These are phyloP conservation scores for Augochlora pura DNA, from an alignment of 1,140 invertebrate genomes.

Conservation along the genomic window DNA sequence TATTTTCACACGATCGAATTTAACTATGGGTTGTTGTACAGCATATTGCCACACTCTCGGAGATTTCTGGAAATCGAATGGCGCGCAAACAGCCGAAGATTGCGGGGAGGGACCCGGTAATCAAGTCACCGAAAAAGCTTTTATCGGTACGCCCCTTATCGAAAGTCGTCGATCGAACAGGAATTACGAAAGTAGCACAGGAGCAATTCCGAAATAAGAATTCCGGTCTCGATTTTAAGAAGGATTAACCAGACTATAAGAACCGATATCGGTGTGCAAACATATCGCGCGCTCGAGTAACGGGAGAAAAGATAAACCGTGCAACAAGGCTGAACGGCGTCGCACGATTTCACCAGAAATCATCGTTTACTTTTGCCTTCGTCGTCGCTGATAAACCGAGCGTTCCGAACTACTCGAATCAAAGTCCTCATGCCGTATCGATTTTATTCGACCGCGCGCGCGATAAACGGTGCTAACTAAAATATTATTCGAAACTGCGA, in stretches of 20 bases:
- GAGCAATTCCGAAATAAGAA: neutral
- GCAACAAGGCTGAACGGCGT: neutral
- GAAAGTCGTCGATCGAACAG: neutral
- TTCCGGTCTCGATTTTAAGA: neutral
- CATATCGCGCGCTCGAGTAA: neutral
- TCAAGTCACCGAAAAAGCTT: too few relatives aligned
- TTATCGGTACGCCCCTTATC: neutral
- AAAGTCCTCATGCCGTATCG: neutral
- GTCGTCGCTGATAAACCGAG: neutral
- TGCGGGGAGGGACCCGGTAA: too few relatives aligned
- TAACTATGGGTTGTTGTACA: too few relatives aligned
- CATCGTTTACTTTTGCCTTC: neutral
- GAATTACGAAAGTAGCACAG: neutral
- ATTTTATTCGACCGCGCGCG: neutral
- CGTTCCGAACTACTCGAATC: neutral
- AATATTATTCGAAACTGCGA: conserved; percentile 29
- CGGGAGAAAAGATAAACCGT: neutral
- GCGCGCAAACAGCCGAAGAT: too few relatives aligned
- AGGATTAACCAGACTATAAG: neutral
- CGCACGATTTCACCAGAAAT: neutral
- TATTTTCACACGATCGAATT: neutral
- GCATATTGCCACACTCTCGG: too few relatives aligned
- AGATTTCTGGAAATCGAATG: too few relatives aligned
- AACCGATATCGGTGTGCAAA: neutral
- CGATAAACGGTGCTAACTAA: neutral